These are phyloP conservation scores for Pantelozetes paolii DNA, from an alignment of 2,888 invertebrate species.

Conservation along the genomic window DNA sequence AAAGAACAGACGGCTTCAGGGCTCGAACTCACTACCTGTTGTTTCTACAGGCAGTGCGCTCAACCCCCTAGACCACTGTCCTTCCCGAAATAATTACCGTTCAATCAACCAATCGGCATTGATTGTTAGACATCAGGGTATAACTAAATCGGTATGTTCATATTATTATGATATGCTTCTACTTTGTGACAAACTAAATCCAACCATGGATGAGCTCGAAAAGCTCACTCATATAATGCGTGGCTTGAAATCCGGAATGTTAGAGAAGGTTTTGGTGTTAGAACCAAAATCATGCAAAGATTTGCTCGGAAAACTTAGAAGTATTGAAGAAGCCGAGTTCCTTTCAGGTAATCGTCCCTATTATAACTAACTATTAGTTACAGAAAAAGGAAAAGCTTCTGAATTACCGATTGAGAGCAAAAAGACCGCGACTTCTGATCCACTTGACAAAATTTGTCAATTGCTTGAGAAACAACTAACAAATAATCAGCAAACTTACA, in stretches of 20 bases:
- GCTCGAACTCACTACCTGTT: too few relatives aligned
- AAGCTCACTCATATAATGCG: background rate
- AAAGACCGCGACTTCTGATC: too few relatives aligned
- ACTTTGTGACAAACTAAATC: background rate
- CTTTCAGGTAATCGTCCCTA: background rate
- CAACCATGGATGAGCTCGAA: background rate
- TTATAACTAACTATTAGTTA: background rate
- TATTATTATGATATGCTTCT: background rate
- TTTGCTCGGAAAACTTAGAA: background rate
- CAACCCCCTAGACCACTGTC: too few relatives aligned
- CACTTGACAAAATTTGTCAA: too few relatives aligned
- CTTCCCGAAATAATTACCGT: background rate
- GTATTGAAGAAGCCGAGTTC: background rate
- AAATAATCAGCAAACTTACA: too few relatives aligned
- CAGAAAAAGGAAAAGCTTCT: background rate
- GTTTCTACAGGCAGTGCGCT: too few relatives aligned
- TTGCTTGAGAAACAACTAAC: too few relatives aligned
- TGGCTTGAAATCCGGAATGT: background rate
- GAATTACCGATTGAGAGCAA: too few relatives aligned
- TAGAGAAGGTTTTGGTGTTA: background rate
- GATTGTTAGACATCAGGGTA: background rate
- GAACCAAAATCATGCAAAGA: background rate
- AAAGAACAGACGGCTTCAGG: too few relatives aligned
- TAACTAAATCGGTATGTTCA: background rate
- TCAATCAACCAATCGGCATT: background rate